Percentiles rank a stretch among this genome's conserved stretches.
Evolutionary conservation across 2,797 vertebrate genomes (phyloP).

Genomic region (Lutjanus campechanus): DNA sequence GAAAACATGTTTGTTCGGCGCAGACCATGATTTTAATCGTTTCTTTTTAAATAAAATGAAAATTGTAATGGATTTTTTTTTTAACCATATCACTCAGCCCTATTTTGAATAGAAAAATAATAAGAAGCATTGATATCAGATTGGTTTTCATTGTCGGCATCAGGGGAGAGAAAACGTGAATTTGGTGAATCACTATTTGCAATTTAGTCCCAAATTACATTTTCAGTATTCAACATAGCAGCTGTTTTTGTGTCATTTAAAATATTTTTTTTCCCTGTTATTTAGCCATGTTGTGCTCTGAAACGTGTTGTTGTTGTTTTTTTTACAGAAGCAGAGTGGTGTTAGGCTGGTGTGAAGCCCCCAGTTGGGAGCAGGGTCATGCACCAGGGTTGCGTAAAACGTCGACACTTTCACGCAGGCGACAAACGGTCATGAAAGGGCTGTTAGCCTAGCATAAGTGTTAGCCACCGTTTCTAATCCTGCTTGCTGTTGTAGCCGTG

Average conservation of each 20-base stretch:
- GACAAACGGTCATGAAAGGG: not conserved
- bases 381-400: not conserved
- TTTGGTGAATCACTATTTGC: no score
- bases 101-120: no score
- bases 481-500: constrained; percentile 12
- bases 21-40: no score
- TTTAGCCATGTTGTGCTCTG: not conserved
- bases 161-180: no score
- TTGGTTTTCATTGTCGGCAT: no score
- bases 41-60: no score
- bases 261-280: not conserved
- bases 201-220: no score
- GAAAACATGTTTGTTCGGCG: no score
- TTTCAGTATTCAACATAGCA: not conserved
- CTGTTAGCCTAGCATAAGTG: constrained; percentile 5
- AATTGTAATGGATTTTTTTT: no score
- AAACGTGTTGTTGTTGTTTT: no score
- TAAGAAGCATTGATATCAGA: no score
- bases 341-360: not conserved
- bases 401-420: not conserved
- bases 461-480: not conserved
- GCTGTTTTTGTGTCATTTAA: not conserved
- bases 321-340: rapidly evolving
- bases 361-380: not conserved
- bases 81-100: no score